phyloP scores from a whole-genome alignment of 2,113 vertebrate species.

The Helogale parvula region DNA sequence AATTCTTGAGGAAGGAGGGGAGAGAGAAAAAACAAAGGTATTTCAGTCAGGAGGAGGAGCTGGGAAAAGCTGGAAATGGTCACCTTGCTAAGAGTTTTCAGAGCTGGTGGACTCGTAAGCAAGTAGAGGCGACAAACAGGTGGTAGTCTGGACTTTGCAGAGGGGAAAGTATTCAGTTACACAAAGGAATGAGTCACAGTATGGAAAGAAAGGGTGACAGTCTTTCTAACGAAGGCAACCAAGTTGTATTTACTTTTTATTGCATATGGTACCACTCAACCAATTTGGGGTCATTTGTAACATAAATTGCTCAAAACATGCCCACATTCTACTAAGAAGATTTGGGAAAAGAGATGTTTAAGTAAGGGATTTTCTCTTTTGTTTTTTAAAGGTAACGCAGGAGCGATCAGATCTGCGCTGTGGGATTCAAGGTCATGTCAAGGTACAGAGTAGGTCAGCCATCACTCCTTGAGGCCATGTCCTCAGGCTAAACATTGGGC shows the following conservation, averaged over 20 bases:
- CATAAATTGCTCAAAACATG: not conserved
- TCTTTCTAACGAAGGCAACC: not conserved
- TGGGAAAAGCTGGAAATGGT: not conserved
- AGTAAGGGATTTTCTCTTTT: constrained; percentile 1
- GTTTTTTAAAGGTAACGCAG: not conserved
- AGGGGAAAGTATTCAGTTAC: not conserved
- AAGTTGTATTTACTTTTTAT: not conserved
- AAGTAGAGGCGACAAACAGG: not conserved
- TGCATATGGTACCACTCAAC: not conserved
- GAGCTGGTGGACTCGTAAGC: not conserved
- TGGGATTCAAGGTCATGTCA: not conserved
- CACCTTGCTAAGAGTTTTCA: not conserved
- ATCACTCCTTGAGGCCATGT: not conserved
- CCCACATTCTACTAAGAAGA: not conserved
- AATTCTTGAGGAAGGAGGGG: not conserved
- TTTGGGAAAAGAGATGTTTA: not conserved
- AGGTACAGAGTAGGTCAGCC: not conserved
- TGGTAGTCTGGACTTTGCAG: not conserved
- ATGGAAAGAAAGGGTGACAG: not conserved
- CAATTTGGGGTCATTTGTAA: not conserved
- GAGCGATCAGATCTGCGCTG: not conserved
- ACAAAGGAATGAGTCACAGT: not conserved
- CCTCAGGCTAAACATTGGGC: not conserved
- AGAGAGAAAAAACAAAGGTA: not conserved
- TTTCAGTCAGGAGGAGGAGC: not conserved